A percentile compares a stretch with the other conserved stretches of the same genome.
Evolutionary conservation across 2,797 vertebrate species (phyloP).

Genomic region (Toxotes lorentzi): DNA sequence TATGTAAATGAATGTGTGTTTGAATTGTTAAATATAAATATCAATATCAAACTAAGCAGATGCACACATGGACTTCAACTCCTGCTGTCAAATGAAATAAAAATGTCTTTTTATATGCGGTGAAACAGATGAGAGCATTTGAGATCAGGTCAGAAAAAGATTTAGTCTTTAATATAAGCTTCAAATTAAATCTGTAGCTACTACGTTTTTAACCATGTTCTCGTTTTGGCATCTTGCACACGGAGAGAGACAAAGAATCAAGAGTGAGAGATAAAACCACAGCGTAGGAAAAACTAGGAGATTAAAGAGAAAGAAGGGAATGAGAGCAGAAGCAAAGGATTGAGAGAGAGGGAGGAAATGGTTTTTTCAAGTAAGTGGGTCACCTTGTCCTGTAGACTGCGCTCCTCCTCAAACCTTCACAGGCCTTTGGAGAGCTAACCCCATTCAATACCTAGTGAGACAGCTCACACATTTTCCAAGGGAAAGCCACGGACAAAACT

Average conservation of each 20-base stretch:
- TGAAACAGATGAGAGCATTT: background rate
- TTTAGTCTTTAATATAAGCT: background rate
- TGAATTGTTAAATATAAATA: background rate
- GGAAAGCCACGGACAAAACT: conserved; percentile 44
- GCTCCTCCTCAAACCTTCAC: conserved; percentile 68
- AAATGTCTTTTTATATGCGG: background rate
- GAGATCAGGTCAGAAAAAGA: background rate
- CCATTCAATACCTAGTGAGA: conserved; percentile 67
- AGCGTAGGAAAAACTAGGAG: background rate
- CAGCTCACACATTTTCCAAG: conserved; percentile 28
- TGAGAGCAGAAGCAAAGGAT: conserved; percentile 4
- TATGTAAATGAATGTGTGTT: background rate
- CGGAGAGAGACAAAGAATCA: background rate
- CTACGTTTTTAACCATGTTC: background rate
- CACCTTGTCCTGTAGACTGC: conserved; percentile 77
- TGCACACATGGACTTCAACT: background rate
- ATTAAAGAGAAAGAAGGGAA: conserved; percentile 31
- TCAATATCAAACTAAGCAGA: background rate
- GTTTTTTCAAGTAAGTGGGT: conserved; percentile 74
- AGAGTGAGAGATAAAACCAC: conserved; percentile 21
- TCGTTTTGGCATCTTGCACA: background rate
- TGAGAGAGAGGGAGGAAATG: conserved; percentile 27
- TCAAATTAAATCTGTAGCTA: background rate
- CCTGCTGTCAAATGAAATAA: background rate
- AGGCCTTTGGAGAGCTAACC: conserved; percentile 76